Evolutionary conservation across 2,113 vertebrate species (phyloP), one percentile per base, ranked within the genome.

Genomic region (Lethenteron camtschaticum): DNA sequence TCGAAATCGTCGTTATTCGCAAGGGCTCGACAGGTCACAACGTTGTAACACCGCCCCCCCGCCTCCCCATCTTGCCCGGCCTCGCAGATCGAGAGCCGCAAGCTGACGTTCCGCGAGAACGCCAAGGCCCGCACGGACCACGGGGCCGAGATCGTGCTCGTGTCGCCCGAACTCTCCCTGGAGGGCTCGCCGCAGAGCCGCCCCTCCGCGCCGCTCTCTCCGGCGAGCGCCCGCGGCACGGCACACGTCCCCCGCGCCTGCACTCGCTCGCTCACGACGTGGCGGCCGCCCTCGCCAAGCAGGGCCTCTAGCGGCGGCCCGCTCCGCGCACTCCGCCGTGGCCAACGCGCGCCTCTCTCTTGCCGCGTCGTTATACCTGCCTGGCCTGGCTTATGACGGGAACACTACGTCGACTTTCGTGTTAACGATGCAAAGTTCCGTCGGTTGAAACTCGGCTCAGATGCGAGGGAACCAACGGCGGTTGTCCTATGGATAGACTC

Each of bases 111-210:
- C 85, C 84, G 84, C 80, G 85, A 83, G 81, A 83, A 84, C 58
- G 85, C 87, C 83, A 79, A 80, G 82, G 83, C 85, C 79, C 81
- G 83, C 75, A 87, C 82, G 68, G 89, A 96, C 83, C 88, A 88
- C 63, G 82, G 87, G 81, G 86, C 81, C 2, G 82, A 86, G 80
- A 82, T 83, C 78, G 76, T 84, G 77, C 82, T 81, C 81, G 79
- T 81, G 70, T 79, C 83, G 70, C 77, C 78, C 78, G 74, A 77
- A 78, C 80, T 78, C 75, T 73, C 79, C 76, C 76, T 76, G 76
- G 78, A 79, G 75, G 76, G 77, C 73, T 74, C 75, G 75, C 80
- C 76, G 69, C 74, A 77, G 72, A 78, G 79, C 77, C 83, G 83
- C 75, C 71, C 78, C 70, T 80, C 80, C 56, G 77, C 70, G 77